Percentiles rank a stretch among this genome's conserved stretches.
These are phyloP conservation scores for Diogma glabrata DNA, from an alignment of 2,888 invertebrate species.

Conservation along the genomic window DNA sequence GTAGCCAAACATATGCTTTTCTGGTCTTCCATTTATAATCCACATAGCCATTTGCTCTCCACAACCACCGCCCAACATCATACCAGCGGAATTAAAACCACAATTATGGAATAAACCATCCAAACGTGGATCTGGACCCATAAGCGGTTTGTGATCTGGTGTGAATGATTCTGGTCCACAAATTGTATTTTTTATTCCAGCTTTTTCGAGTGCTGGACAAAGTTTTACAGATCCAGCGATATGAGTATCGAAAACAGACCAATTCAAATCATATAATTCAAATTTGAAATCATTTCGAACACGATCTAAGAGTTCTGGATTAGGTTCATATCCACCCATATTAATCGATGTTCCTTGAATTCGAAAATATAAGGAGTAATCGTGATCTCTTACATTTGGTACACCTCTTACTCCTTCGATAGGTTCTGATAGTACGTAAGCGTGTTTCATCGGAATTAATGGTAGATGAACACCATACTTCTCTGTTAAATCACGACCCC, in stretches of 20 bases:
- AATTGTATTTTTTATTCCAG: constrained; percentile 74
- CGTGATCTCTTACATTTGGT: constrained; percentile 81
- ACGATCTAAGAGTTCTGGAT: constrained; percentile 70
- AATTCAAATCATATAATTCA: constrained; percentile 75
- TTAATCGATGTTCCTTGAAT: constrained; percentile 72
- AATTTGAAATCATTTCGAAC: constrained; percentile 69
- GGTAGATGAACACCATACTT: constrained; percentile 49
- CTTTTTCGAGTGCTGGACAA: constrained; percentile 58
- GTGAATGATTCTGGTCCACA: constrained; percentile 90
- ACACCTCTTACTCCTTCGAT: constrained; percentile 61
- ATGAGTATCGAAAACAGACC: constrained; percentile 70
- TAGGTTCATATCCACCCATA: constrained; percentile 79
- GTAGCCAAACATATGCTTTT: constrained; percentile 73
- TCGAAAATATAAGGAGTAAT: constrained; percentile 68
- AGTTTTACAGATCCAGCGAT: constrained; percentile 58
- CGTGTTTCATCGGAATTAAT: constrained; percentile 73
- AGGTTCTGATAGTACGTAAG: constrained; percentile 72
- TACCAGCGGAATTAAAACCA: constrained; percentile 83
- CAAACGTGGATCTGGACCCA: constrained; percentile 61
- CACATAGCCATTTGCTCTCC: constrained; percentile 76
- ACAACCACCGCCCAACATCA: constrained; percentile 85
- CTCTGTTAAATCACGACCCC: constrained; percentile 58
- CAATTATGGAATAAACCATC: constrained; percentile 72
- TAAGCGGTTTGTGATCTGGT: constrained; percentile 78
- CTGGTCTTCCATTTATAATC: constrained; percentile 72